Base-by-base conservation (phyloP, 2,113 vertebrate genomes). In the Melanostigma gelatinosum region DNA sequence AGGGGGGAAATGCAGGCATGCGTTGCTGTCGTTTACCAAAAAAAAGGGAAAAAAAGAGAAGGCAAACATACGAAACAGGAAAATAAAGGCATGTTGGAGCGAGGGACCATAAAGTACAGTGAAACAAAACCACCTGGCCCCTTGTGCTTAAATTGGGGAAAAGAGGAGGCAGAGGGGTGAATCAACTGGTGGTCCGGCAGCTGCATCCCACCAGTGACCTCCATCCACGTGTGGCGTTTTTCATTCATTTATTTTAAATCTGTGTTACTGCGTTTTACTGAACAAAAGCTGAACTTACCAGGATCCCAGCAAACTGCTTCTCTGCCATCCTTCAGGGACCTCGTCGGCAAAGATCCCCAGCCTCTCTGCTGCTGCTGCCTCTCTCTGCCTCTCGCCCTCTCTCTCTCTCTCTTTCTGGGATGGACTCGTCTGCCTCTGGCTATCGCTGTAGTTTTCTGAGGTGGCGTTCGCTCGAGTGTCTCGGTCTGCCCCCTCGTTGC, bases 281-380 rank as follows among this genome's bases (percentile, higher is more conserved):
- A 82, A 72, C 66, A 73, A 85, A 73, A 48, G 73, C 20, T 13
- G 55, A 87, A 94, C 94, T 94, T 55, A 95, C 94, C 94, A 93
- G 89, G 85, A 95, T 94, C 74, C 93, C 94, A 48, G 91, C 66
- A 87, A 93, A 92, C 85, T 92, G 93, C 87, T 95, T 95, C 77
- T 94, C 93, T 87, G 91, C 94, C 95, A 95, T 95, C 77, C 88
- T 93, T 92, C 72, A 77, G 88, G 55, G 87, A 93, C 84, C 90
- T 87, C 75, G 84, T 84, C 62, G 64, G 76, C 93, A 86, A 87
- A 89, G 93, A 93, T 92, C 90, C 92, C 75, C 82, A 67, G 84
- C 84, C 87, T 78, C 73, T 80, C 83, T 88, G 89, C 85, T 34
- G 34, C 34, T 34, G 34, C 34, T 34, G 34, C 34, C 6, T 5